phyloP scores from a whole-genome alignment of 2,113 vertebrate genomes.

The Myotis davidii region DNA sequence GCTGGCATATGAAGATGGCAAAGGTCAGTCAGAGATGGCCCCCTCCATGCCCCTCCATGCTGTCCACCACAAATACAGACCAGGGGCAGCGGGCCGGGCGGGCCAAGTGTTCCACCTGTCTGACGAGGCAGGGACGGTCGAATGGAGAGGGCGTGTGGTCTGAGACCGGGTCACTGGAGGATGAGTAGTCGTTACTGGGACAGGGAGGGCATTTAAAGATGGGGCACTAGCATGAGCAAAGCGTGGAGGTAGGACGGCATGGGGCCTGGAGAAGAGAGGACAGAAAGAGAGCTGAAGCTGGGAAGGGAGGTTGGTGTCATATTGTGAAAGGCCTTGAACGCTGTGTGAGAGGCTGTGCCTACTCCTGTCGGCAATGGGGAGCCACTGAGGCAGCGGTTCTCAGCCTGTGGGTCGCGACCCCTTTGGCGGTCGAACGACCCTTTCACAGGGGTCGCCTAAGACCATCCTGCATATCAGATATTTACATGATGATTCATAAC shows the following conservation, averaged over 20 bases:
- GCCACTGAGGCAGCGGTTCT: background rate
- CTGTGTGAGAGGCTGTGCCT: background rate
- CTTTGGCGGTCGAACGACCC: no score
- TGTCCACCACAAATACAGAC: background rate
- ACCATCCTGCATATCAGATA: no score
- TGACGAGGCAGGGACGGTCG: background rate
- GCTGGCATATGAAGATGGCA: no score
- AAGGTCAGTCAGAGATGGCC: background rate
- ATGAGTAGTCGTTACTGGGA: background rate
- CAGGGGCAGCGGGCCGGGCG: background rate
- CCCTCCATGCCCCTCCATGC: background rate
- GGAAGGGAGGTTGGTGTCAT: background rate
- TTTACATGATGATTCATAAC: no score
- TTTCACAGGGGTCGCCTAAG: no score
- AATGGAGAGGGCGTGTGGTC: no score
- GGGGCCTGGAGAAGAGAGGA: background rate
- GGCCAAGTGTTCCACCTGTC: background rate
- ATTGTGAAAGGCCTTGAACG: background rate
- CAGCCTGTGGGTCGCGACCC: no score
- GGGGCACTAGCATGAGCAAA: no score
- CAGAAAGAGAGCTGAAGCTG: background rate
- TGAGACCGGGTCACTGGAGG: background rate
- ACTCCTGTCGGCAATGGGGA: accelerated
- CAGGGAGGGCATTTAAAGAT: background rate
- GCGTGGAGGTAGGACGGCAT: background rate